Percentiles rank a stretch among this genome's conserved stretches.
Conservation (phyloP, 2,113 vertebrate species). For the Thymallus thymallus region DNA sequence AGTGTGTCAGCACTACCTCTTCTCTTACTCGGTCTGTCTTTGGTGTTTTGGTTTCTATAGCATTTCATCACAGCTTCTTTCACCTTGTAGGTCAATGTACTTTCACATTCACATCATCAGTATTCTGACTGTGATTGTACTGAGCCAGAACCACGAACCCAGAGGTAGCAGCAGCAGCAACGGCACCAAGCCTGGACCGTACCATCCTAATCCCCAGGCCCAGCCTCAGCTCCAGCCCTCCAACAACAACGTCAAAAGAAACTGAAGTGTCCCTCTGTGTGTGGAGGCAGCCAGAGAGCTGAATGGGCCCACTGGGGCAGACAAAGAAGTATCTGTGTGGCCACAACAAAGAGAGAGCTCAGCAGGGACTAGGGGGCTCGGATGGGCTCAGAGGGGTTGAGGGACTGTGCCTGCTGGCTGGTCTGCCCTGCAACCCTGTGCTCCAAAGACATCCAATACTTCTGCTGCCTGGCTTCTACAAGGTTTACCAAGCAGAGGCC, state of each 20-base stretch:
- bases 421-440: not conserved
- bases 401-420: not conserved
- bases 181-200: slow-evolving; percentile 45
- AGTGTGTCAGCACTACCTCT: too few species aligned
- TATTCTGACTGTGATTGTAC: slow-evolving; percentile 78
- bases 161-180: slow-evolving; percentile 12
- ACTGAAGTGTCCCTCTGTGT: slow-evolving; percentile 53
- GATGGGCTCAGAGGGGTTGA: not conserved
- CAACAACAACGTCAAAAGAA: slow-evolving; percentile 73
- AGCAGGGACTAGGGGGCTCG: not conserved
- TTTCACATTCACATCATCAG: slow-evolving; percentile 89
- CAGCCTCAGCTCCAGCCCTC: slow-evolving; percentile 52
- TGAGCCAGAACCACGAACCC: slow-evolving; percentile 65
- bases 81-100: slow-evolving; percentile 85
- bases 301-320: slow-evolving; percentile 8
- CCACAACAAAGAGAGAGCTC: slow-evolving; percentile 35
- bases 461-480: not conserved
- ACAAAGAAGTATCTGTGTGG: slow-evolving; percentile 49
- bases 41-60: not conserved
- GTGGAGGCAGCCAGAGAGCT: not conserved
- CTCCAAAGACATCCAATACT: not conserved
- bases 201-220: slow-evolving; percentile 45
- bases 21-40: too few species aligned
- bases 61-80: not conserved
- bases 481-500: not conserved